Percentiles rank a stretch among this genome's conserved stretches.
These are phyloP conservation scores for Gracilinanus agilis DNA, from an alignment of 2,113 vertebrate genomes.

Conservation along the genomic window DNA sequence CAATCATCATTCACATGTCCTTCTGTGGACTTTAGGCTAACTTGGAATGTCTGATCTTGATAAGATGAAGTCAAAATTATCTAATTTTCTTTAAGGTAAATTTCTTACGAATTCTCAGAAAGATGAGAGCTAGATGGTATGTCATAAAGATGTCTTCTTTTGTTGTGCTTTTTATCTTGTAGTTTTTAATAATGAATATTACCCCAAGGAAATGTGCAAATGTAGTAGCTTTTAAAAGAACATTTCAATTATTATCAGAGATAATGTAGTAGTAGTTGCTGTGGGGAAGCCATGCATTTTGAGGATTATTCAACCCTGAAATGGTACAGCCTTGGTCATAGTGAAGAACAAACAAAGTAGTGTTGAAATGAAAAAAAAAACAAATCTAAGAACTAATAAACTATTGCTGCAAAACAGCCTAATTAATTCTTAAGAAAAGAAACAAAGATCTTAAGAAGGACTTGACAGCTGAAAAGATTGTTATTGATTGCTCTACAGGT, in stretches of 20 bases:
- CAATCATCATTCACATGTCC: too few species aligned
- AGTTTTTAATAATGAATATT: not conserved
- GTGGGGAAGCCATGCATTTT: not conserved
- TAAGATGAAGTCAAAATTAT: not conserved
- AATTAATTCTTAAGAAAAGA: not conserved
- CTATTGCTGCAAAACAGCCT: not conserved
- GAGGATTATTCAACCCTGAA: not conserved
- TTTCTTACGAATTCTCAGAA: not conserved
- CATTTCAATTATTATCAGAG: not conserved
- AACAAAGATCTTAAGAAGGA: not conserved
- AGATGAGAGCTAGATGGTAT: not conserved
- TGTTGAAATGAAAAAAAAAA: not conserved
- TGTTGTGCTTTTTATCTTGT: not conserved
- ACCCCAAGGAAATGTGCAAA: not conserved
- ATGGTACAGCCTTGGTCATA: not conserved
- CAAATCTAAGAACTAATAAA: not conserved
- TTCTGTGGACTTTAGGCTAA: not conserved
- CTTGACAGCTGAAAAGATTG: not conserved
- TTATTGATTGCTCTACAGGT: not conserved
- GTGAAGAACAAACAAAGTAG: not conserved
- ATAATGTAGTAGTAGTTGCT: not conserved
- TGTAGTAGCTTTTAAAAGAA: not conserved
- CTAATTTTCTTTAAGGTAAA: not conserved
- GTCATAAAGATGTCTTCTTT: not conserved
- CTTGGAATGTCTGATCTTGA: not conserved